These are phyloP conservation scores for Enteromius argenteus DNA, from an alignment of 2,797 vertebrate genomes.

Conservation along the genomic window DNA sequence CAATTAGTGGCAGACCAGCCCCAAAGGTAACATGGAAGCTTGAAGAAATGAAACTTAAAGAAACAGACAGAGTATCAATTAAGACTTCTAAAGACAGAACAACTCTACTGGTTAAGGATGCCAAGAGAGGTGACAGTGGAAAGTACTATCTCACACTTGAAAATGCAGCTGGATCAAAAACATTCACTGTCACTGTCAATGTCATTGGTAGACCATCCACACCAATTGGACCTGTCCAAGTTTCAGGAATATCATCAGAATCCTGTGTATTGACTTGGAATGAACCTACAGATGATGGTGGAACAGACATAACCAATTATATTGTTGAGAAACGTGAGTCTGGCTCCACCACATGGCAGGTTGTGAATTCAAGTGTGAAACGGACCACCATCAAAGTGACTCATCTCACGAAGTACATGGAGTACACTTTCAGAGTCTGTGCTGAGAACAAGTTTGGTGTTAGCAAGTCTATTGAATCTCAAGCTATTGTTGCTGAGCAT, in stretches of 20 bases:
- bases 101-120: conserved; percentile 90
- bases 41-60: conserved; percentile 98
- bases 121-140: conserved; percentile 96
- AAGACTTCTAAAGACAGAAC: conserved; percentile 90
- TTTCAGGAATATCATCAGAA: conserved; percentile 93
- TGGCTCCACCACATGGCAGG: conserved; percentile 93
- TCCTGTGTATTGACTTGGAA: conserved; percentile 91
- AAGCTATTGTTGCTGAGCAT: conserved; percentile 93
- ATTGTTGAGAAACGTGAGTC: conserved; percentile 99
- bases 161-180: conserved; percentile 91
- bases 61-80: conserved; percentile 92
- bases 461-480: conserved; percentile 94
- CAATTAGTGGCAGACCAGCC: conserved; percentile 93
- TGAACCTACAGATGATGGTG: conserved; percentile 93
- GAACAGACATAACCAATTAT: conserved; percentile 94
- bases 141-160: conserved; percentile 96
- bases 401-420: conserved; percentile 98
- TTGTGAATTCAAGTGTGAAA: conserved; percentile 97
- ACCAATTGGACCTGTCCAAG: conserved; percentile 88
- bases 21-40: conserved; percentile 97
- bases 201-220: conserved; percentile 92
- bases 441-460: conserved; percentile 99
- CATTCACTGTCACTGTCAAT: conserved; percentile 92
- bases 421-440: conserved; percentile 97
- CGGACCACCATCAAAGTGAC: conserved; percentile 97